Conservation (phyloP, 2,113 vertebrate genomes). For the Charadrius vociferus region DNA sequence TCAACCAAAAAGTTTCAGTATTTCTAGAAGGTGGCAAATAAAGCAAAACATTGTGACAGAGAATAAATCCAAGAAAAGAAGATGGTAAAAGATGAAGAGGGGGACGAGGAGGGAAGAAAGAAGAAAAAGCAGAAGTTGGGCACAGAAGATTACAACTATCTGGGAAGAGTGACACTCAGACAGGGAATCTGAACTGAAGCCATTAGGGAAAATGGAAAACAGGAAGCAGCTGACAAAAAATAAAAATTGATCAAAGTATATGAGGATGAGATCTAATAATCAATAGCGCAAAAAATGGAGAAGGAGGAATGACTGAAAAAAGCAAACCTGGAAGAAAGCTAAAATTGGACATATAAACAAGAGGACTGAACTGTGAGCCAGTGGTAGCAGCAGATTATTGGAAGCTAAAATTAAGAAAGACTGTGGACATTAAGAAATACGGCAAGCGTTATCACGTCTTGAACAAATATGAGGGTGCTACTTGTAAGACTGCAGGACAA, state of each 20-base stretch:
- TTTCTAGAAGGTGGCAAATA: not conserved
- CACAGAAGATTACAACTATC: not conserved
- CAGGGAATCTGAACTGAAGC: not conserved
- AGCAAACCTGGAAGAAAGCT: not conserved
- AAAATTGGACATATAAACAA: not conserved
- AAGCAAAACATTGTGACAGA: not conserved
- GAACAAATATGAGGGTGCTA: not conserved
- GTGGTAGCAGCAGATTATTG: not conserved
- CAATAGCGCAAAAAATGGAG: not conserved
- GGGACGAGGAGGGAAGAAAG: not conserved
- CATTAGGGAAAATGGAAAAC: not conserved
- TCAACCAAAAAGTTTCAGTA: not conserved
- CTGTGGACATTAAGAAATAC: not conserved
- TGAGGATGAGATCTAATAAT: not conserved
- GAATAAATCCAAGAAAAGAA: not conserved
- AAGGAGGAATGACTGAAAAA: not conserved
- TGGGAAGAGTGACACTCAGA: not conserved
- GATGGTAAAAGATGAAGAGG: not conserved
- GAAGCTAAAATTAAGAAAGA: not conserved
- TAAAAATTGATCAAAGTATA: not conserved
- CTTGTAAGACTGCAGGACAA: not conserved
- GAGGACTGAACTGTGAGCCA: not conserved
- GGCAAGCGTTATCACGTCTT: not conserved
- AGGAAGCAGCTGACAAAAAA: not conserved
- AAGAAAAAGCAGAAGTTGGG: not conserved